Evolutionary conservation across 2,797 vertebrate species (phyloP).

Genomic region (Salmo trutta): DNA sequence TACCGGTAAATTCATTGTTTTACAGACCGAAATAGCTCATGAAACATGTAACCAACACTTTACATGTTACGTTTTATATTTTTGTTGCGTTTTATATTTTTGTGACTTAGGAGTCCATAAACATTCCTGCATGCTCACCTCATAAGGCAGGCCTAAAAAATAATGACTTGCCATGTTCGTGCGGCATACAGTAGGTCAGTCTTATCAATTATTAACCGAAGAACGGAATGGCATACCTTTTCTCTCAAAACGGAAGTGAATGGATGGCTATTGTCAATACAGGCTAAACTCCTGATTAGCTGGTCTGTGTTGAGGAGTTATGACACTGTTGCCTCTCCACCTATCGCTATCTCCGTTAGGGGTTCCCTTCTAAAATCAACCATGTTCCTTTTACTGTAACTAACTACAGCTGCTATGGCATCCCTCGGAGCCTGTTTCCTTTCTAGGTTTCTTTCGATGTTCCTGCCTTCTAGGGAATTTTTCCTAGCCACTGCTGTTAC

Average conservation of each 20-base stretch:
- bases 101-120: too few relatives aligned
- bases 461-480: too few relatives aligned
- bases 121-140: too few relatives aligned
- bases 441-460: too few relatives aligned
- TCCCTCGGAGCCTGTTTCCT: too few relatives aligned
- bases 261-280: background rate
- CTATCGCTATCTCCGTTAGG: background rate
- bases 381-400: background rate
- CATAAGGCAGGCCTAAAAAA: slow-evolving; percentile 14
- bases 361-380: background rate
- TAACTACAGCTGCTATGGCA: background rate
- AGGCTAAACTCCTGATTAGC: background rate
- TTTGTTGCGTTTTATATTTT: too few relatives aligned
- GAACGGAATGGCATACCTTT: slow-evolving; percentile 32
- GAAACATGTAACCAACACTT: too few relatives aligned
- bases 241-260: slow-evolving; percentile 30
- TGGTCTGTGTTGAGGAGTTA: background rate
- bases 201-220: slow-evolving; percentile 65
- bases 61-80: too few relatives aligned
- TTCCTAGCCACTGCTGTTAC: too few relatives aligned
- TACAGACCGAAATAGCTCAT: too few relatives aligned
- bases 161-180: slow-evolving; percentile 30
- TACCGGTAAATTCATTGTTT: too few relatives aligned
- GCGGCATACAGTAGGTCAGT: slow-evolving; percentile 22
- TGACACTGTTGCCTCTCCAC: background rate